Base-by-base conservation (phyloP, 2,797 vertebrate species). In the Arnoldichthys spilopterus region DNA sequence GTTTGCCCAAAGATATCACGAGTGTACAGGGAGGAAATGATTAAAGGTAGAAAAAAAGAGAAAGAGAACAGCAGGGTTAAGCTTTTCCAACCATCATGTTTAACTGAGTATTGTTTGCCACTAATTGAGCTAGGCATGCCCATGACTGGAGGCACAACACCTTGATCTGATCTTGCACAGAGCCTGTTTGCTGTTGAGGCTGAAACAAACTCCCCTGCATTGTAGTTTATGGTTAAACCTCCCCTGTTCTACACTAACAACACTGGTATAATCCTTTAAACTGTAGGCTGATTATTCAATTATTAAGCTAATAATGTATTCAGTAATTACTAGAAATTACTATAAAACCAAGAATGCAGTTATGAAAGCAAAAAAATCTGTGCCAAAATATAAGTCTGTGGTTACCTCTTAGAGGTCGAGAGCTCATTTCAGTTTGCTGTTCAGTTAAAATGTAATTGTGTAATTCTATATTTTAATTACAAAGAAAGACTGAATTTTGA, bases 91-190 rank as follows among this genome's bases (percentile, higher is more conserved):
- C 75, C 68, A 70, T 82, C 63, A 66, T 61, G 63, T 77, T 86
- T 80, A 80, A 81, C 49, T 74, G 75, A 81, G 63, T 76, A 75
- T 77, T 80, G 66, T 79, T 79, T 72, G 56, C 70, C 18, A 49
- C 51, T 83, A 80, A 83, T 72, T 54, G 58, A 78, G 76, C 63
- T 66, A 34, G 61, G 53, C 54, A 67, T 54, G 40, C 58, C 47
- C 53, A 70, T 62, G 63, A 77, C 76, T 82, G 15, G 30, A 86
- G 76, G 78, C 82, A 37, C 40, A 82, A 84, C 72, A 83, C 84
- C 83, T 85, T 82, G 78, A 80, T 76, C 74, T 80, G 70, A 84
- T 84, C 77, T 82, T 61, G 30, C 30, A 74, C 24, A 68, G 74
- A 53, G 68, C 72, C 51, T 71, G 51, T 76, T 77, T 59, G 70